Evolutionary conservation across 2,888 invertebrate genomes (phyloP), one percentile per base, ranked within the genome.

Genomic region (Epirrita christyi): DNA sequence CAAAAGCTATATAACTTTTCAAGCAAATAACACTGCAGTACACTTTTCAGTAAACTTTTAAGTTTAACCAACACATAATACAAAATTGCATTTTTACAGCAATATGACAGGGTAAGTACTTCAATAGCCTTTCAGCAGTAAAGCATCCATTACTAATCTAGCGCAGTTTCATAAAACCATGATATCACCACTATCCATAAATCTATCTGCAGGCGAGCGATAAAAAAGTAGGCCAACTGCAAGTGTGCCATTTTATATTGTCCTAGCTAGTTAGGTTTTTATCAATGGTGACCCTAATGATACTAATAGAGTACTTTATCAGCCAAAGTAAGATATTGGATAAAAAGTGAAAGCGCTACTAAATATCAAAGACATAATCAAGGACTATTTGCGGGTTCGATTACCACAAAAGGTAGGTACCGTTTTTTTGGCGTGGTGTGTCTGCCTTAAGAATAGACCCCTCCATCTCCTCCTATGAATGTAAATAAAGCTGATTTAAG

Each of bases 1-100:
- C 70, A 77, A 84, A 85, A 85, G 80, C 85, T 80, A 85, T 86
- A 85, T 81, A 86, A 86, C 85, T 86, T 85, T 75, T 68, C 75
- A 70, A 71, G 79, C 80, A 80, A 85, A 85, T 85, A 81, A 80
- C 81, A 76, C 72, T 71, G 67, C 57, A 57, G 15, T 43, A 32
- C 37, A 52, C 38, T 53, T 45, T 40, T 28, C 48, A 49, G 43
- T 58, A 58, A 58, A 58, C 44, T 48, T 52, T 21, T 9, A 37
- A 36, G 36, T 28, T 27, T 8, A 15, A 11, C 34, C 42, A 29
- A 38, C 27, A 28, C 11, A 13, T 51, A 27, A 41, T 34, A 45
- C 13, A 32, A 57, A 27, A 64, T 55, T 60, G 59, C 60, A 64
- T 64, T 60, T 63, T 65, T 65, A 64, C 57, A 58, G 58, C 60